Percentiles rank a stretch among this genome's conserved stretches.
phyloP scores from a whole-genome alignment of 2,797 vertebrate genomes.

The Nyctibius grandis region DNA sequence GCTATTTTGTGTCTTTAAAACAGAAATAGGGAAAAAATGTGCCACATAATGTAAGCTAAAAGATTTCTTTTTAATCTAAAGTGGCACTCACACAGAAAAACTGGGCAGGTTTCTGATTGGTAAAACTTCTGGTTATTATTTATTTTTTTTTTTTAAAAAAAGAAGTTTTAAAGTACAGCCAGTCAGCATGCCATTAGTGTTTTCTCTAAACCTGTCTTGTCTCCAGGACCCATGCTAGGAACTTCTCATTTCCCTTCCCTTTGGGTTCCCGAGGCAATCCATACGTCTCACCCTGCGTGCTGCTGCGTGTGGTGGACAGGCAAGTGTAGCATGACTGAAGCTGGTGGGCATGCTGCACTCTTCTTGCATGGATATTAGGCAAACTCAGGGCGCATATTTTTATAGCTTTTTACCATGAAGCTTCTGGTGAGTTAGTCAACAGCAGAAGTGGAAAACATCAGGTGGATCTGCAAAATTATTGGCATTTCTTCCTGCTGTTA shows the following conservation, averaged over 20 bases:
- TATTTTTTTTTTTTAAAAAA: background rate
- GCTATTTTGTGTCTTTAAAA: slow-evolving; percentile 47
- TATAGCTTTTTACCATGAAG: background rate
- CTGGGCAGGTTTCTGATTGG: background rate
- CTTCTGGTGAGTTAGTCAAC: background rate
- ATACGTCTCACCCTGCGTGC: background rate
- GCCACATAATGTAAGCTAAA: background rate
- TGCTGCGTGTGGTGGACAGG: background rate
- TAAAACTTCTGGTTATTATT: background rate
- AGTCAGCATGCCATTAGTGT: background rate
- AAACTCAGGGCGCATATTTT: background rate
- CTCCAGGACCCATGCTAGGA: background rate
- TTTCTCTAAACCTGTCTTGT: background rate
- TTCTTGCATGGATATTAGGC: background rate
- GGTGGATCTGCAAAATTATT: background rate
- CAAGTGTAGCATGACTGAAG: background rate
- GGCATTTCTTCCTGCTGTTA: slow-evolving; percentile 38
- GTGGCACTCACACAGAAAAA: background rate
- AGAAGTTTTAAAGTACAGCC: background rate
- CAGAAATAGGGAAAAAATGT: slow-evolving; percentile 10
- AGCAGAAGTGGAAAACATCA: background rate
- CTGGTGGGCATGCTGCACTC: background rate
- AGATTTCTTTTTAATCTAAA: slow-evolving; percentile 38
- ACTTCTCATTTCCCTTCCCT: background rate
- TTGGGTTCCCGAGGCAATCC: background rate